phyloP scores from a whole-genome alignment of 2,797 vertebrate species.

The Parauchenoglanis punctatus region DNA sequence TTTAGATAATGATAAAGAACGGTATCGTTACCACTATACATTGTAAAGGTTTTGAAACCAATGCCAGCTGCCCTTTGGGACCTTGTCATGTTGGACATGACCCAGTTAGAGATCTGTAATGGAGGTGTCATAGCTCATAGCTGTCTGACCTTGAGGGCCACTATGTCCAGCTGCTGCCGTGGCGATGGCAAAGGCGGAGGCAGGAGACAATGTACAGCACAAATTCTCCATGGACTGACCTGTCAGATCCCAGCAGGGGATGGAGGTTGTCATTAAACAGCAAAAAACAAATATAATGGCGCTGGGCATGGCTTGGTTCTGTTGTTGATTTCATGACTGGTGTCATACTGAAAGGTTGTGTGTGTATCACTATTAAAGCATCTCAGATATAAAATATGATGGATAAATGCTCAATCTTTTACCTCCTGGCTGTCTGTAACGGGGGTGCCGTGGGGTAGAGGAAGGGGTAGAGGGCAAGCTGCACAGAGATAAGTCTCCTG shows the following conservation, averaged over 20 bases:
- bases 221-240: slow-evolving; percentile 81
- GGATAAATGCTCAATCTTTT: not conserved
- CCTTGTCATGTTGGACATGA: not conserved
- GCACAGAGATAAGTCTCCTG: slow-evolving; percentile 83
- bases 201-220: slow-evolving; percentile 87
- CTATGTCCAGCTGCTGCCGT: slow-evolving; percentile 90
- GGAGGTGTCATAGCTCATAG: slow-evolving; percentile 23
- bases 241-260: slow-evolving; percentile 57
- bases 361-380: not conserved
- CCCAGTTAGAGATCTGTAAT: not conserved
- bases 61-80: not conserved
- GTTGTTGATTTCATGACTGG: not conserved
- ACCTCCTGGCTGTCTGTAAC: slow-evolving; percentile 83
- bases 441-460: slow-evolving; percentile 86
- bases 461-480: slow-evolving; percentile 88
- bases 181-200: slow-evolving; percentile 94
- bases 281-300: not conserved
- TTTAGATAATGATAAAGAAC: not conserved
- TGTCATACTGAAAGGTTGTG: not conserved
- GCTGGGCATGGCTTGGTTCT: not conserved
- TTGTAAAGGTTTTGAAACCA: slow-evolving; percentile 10
- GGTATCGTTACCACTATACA: not conserved
- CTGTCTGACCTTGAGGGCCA: slow-evolving; percentile 83
- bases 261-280: not conserved
- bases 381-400: not conserved